Base-by-base conservation (phyloP, 92 coral and sea anemone species). In the Isaurus tuberculatus region DNA sequence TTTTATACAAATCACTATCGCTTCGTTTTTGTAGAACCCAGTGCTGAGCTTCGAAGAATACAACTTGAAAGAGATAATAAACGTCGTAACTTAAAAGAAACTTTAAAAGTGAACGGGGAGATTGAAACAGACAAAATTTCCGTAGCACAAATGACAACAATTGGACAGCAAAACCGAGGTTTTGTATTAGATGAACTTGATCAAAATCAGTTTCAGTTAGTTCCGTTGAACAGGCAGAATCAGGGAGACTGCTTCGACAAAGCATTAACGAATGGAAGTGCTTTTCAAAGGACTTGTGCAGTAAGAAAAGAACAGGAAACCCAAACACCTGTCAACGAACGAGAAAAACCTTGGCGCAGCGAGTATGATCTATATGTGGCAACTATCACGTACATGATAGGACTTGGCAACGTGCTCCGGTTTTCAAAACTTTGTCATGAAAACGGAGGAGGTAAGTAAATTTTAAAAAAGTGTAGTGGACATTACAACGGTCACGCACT, bases 361-460 rank as follows among this genome's bases (percentile, higher is more conserved):
- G 89, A 87, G 57, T 72, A 88, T 28, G 96, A 96, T 32, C 86
- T 77, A 55, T 92, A 57, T 82, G 96, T 92, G 0, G 88, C 87
- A n/a, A 79, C 88, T 16, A 68, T 96, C 73, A 83, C 97, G 27
- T 94, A 83, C 84, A 86, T 92, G 65, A 79, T 96, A 74, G 99
- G 98, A 43, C 87, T 90, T 68, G 98, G 99, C 25, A 96, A 94
- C 25, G 94, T 96, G 1, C 57, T 96, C 22, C 85, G 94, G 67
- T 96, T 96, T 71, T 94, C 99, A 8, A 88, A 86, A 51, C 89
- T 96, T 42, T 96, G 96, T 71, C 92, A 86, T 89, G 90, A 92
- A 66, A 86, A 96, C 44, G 99, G 99, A 72, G 99, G 99, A 89
- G 99, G 99, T 96, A 72, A 84, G 93, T 11, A 7, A 7, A 8